Evolutionary conservation across 2,888 invertebrate species (phyloP), one percentile per base, ranked within the genome.

Genomic region (Eulithis testata): DNA sequence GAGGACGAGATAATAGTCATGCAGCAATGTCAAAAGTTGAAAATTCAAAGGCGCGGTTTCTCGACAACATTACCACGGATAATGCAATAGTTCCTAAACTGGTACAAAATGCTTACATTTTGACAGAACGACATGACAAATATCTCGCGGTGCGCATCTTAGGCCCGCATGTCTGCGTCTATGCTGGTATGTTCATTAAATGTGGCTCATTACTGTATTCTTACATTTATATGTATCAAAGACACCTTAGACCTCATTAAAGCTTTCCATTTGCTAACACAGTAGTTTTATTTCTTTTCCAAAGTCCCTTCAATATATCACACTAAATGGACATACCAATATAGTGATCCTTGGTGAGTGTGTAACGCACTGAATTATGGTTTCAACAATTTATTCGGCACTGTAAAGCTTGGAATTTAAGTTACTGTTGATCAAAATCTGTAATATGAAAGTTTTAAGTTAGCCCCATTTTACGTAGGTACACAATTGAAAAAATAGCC

Each of bases 141-240:
- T n/a, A n/a, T n/a, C n/a, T n/a, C n/a, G n/a, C n/a, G n/a, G n/a
- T n/a, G n/a, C n/a, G n/a, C n/a, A n/a, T n/a, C n/a, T n/a, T n/a
- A n/a, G n/a, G n/a, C n/a, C n/a, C n/a, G n/a, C n/a, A n/a, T 72
- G 75, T 74, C 68, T 59, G 61, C 78, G 77, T 79, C 66, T 86
- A 87, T 89, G 90, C 81, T 90, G 91, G 92, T 91, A 92, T 92
- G 91, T 91, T 88, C 91, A 90, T 87, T 84, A 73, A 45, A 79
- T 78, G 78, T 79, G 79, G 73, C 76, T 43, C 80, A 79, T 75
- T 73, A 77, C 77, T 81, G 77, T 84, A 83, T 86, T 80, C 83
- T 79, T 73, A 73, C 43, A 43, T 76, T 73, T 31, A 73, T 78
- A 73, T 90, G 88, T 91, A 88, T 85, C 84, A 81, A 83, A 85